A percentile compares a stretch with the other conserved stretches of the same genome.
Conservation (phyloP, 2,888 invertebrate genomes). For the Eupsilia transversa region DNA sequence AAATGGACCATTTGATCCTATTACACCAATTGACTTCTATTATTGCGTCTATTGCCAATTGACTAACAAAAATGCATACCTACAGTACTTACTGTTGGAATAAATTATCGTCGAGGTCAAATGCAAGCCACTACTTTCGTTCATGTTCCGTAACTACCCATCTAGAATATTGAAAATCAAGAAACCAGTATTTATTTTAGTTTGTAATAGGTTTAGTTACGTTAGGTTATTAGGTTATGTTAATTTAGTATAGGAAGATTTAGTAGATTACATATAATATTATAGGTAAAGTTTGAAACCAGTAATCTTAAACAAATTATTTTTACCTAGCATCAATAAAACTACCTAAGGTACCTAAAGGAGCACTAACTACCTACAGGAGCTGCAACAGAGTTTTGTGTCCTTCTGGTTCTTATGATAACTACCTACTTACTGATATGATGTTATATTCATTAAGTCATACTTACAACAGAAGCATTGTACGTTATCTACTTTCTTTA, state of each 20-base stretch:
- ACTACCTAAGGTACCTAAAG: neutral
- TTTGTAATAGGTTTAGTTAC: neutral
- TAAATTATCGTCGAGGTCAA: slow-evolving; percentile 21
- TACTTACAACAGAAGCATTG: neutral
- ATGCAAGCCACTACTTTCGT: neutral
- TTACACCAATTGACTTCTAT: slow-evolving; percentile 79
- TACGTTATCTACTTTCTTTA: neutral
- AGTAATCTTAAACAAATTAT: neutral
- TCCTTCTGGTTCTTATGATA: neutral
- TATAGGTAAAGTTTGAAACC: neutral
- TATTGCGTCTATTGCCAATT: slow-evolving; percentile 66
- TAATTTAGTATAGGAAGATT: neutral
- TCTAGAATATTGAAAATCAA: slow-evolving; percentile 8
- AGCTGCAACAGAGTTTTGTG: neutral
- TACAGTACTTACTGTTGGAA: slow-evolving; percentile 25
- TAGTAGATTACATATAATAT: neutral
- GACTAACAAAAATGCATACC: slow-evolving; percentile 57
- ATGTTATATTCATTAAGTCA: neutral
- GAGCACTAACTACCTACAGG: neutral
- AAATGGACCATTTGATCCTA: slow-evolving; percentile 76
- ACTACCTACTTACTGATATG: neutral
- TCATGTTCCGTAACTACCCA: neutral
- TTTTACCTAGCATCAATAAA: neutral
- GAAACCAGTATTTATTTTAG: neutral
- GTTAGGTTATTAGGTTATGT: no score